These are phyloP conservation scores for Brachypterus glaber DNA, from an alignment of 2,888 invertebrate species.

Conservation along the genomic window DNA sequence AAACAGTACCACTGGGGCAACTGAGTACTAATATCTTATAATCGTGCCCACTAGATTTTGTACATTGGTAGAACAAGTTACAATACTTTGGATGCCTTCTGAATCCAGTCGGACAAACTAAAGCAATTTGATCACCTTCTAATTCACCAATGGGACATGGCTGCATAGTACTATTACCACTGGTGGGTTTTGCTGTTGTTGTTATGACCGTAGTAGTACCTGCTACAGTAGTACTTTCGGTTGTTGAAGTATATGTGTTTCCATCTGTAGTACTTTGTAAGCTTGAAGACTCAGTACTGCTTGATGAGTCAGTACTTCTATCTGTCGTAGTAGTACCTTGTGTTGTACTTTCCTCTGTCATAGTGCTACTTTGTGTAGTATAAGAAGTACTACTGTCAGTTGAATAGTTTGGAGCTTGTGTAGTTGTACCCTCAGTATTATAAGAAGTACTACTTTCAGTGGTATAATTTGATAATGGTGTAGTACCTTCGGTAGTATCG, in stretches of 20 bases:
- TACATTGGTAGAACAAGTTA: conserved; percentile 77
- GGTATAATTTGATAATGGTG: conserved; percentile 3
- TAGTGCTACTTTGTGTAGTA: neutral
- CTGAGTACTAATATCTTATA: conserved; percentile 64
- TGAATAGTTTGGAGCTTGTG: conserved; percentile 7
- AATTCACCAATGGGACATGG: conserved; percentile 47
- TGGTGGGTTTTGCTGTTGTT: conserved; percentile 23
- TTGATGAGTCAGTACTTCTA: conserved; percentile 15
- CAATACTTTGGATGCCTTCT: conserved; percentile 74
- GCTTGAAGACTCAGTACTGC: conserved; percentile 6
- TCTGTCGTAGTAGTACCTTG: conserved; percentile 11
- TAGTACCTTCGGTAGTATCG: conserved; percentile 19
- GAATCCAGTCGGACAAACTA: conserved; percentile 76
- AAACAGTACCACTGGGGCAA: conserved; percentile 69
- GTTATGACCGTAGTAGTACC: conserved; percentile 7
- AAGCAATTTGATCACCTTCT: conserved; percentile 59
- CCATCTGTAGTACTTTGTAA: conserved; percentile 18
- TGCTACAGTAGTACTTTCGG: conserved; percentile 18
- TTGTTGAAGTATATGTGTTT: conserved; percentile 19
- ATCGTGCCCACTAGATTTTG: conserved; percentile 55
- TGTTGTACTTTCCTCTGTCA: neutral
- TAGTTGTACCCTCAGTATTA: conserved; percentile 17
- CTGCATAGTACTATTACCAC: conserved; percentile 25
- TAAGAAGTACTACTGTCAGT: neutral
- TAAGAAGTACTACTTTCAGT: neutral